phyloP scores from a whole-genome alignment of 2,113 vertebrate genomes.

The Hippocampus zosterae region DNA sequence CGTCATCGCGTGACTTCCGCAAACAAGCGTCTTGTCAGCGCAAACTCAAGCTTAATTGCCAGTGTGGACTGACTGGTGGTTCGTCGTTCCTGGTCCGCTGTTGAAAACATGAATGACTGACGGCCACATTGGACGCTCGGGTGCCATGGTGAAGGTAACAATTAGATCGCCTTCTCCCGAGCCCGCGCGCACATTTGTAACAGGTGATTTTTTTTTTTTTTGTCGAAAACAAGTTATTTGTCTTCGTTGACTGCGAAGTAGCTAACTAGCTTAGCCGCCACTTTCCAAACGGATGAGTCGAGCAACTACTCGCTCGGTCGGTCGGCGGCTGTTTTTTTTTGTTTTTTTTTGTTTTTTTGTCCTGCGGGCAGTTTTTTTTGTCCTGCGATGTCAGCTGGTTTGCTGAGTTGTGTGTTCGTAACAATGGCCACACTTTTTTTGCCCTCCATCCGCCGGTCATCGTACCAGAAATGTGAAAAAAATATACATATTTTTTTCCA shows the following conservation, averaged over 20 bases:
- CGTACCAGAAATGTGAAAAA: neutral
- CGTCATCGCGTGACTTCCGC: constrained; percentile 32
- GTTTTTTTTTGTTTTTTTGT: too few species aligned
- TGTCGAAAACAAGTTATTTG: neutral
- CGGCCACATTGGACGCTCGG: neutral
- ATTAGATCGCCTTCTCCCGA: neutral
- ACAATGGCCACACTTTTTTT: constrained; percentile 18
- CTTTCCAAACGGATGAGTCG: neutral
- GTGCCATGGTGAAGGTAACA: neutral
- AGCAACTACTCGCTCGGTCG: neutral
- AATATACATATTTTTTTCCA: neutral
- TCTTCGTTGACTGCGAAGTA: neutral
- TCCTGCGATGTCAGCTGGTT: constrained; percentile 26
- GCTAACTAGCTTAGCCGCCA: neutral
- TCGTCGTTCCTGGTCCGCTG: neutral
- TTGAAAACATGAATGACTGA: neutral
- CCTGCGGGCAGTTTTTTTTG: too few species aligned
- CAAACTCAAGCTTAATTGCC: neutral
- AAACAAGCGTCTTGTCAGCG: constrained; percentile 25
- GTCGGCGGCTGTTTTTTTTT: neutral
- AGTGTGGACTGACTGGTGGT: too few species aligned
- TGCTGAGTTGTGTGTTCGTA: constrained; percentile 42
- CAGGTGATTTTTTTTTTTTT: constrained; percentile 24
- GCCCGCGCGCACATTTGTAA: neutral
- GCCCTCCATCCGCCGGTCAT: too few species aligned